A percentile compares a stretch with the other conserved stretches of the same genome.
Conservation (phyloP, 2,113 vertebrate species). For the Herpetotheres cachinnans region DNA sequence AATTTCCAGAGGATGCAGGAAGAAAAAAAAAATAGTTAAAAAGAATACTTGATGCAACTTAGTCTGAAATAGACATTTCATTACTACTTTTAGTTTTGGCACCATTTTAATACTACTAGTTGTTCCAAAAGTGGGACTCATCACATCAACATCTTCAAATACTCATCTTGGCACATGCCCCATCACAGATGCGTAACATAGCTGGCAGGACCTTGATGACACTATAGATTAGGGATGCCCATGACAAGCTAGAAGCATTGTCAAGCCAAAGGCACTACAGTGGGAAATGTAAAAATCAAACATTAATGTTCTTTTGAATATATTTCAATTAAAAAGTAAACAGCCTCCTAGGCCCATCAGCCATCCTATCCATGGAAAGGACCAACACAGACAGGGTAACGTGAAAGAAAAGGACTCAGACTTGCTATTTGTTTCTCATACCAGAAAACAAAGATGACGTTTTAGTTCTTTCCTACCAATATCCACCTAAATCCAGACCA, state of each 20-base stretch:
- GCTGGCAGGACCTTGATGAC: background rate
- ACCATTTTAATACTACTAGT: background rate
- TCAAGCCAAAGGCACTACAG: background rate
- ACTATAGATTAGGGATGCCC: background rate
- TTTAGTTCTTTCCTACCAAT: background rate
- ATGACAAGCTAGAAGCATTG: background rate
- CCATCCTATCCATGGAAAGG: background rate
- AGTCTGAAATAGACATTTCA: background rate
- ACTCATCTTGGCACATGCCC: background rate
- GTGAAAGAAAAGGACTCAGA: background rate
- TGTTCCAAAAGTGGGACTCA: background rate
- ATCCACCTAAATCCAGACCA: background rate
- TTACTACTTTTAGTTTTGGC: background rate
- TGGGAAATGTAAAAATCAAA: background rate
- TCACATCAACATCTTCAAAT: background rate
- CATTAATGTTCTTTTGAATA: background rate
- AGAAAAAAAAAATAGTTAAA: background rate
- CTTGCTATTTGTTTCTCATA: background rate
- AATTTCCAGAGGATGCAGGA: background rate
- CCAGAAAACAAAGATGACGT: background rate
- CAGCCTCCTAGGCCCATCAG: background rate
- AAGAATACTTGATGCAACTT: background rate
- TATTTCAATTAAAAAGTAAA: background rate
- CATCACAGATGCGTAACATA: background rate
- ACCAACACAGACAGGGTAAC: background rate